Percentiles rank a stretch among this genome's conserved stretches.
phyloP scores from a whole-genome alignment of 2,888 invertebrate species.

The Macaria notata region DNA sequence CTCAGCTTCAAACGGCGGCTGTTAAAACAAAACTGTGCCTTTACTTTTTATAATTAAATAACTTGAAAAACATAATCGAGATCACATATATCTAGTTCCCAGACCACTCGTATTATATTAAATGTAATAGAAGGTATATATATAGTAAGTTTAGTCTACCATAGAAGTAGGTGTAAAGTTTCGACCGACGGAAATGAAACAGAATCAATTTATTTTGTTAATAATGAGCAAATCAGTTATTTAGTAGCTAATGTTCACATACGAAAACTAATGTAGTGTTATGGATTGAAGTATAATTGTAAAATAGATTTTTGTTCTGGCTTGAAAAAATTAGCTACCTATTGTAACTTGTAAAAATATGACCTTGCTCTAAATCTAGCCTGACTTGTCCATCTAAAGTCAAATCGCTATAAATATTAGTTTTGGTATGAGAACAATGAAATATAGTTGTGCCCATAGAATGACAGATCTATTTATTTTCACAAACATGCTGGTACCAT shows the following conservation, averaged over 20 bases:
- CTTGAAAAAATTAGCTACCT: no score
- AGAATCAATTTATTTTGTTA: constrained; percentile 25
- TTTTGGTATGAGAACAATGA: no score
- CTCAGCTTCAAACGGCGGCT: neutral
- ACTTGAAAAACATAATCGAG: constrained; percentile 8
- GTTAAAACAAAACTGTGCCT: constrained; percentile 9
- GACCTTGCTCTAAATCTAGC: no score
- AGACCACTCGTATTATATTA: constrained; percentile 22
- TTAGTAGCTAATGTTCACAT: neutral
- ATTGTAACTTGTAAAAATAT: no score
- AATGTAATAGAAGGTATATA: constrained; percentile 11
- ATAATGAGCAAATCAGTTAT: constrained; percentile 14
- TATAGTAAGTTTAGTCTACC: constrained; percentile 22
- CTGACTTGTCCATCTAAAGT: no score
- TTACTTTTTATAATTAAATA: constrained; percentile 7
- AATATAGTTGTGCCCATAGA: no score
- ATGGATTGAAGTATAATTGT: no score
- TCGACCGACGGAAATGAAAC: constrained; percentile 13
- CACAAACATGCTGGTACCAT: constrained; percentile 41
- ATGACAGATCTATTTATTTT: constrained; percentile 41
- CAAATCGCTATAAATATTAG: no score
- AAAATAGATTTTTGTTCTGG: no score
- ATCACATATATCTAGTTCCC: constrained; percentile 12
- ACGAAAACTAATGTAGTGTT: no score
- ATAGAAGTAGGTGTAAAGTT: constrained; percentile 13